phyloP scores from a whole-genome alignment of 2,888 invertebrate species.

The Lepidochrysops patricia region DNA sequence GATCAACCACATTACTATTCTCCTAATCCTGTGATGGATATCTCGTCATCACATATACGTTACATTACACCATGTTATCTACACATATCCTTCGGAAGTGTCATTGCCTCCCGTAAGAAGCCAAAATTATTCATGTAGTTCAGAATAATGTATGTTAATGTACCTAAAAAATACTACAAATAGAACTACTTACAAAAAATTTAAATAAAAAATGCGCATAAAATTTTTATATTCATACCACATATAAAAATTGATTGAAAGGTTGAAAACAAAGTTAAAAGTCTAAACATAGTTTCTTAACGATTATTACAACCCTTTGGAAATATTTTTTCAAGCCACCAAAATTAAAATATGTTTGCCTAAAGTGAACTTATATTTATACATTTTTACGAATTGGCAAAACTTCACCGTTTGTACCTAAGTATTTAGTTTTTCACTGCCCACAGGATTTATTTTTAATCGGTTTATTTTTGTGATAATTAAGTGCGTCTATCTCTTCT shows the following conservation, averaged over 20 bases:
- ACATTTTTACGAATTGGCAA: too few relatives aligned
- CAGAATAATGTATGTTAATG: background rate
- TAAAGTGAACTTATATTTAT: background rate
- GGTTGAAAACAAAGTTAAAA: background rate
- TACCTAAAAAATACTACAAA: background rate
- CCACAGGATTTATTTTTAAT: too few relatives aligned
- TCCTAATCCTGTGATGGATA: background rate
- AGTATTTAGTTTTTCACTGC: too few relatives aligned
- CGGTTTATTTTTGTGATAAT: too few relatives aligned
- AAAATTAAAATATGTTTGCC: background rate
- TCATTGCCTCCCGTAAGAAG: background rate
- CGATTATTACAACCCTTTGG: background rate
- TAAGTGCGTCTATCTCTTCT: too few relatives aligned
- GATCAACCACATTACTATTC: background rate
- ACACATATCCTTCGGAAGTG: background rate
- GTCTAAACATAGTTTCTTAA: background rate
- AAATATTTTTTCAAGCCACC: background rate
- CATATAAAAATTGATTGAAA: background rate
- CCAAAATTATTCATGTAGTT: background rate
- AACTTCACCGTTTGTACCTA: too few relatives aligned
- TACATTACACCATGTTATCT: background rate
- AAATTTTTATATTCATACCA: background rate
- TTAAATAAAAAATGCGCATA: constrained; percentile 11
- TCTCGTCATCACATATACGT: background rate
- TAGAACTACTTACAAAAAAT: background rate